Evolutionary conservation across 1,140 invertebrate genomes (phyloP), one percentile per base, ranked within the genome.

Genomic region (Battus philenor): DNA sequence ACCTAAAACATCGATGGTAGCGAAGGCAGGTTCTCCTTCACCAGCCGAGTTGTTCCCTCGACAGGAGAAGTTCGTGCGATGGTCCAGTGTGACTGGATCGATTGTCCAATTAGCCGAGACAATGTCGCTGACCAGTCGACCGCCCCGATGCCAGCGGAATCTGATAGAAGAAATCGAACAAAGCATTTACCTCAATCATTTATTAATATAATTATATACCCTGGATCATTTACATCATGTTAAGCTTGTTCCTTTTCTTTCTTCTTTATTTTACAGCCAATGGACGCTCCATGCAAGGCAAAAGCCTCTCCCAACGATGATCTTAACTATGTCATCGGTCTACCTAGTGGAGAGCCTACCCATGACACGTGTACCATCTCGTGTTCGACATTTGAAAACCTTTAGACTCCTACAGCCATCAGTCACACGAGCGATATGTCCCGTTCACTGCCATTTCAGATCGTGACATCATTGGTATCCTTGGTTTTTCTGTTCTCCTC

Each of bases 61-160:
- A 67, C 96, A 97, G 0, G 94, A 94, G 84, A 95, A 96, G 86
- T 95, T 96, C 53, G 93, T 92, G 29, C 93, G 88, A 16, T 93
- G 93, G 68, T 94, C 92, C 18, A 97, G 82, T 12, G 92, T 92
- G 2, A 95, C 93, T 0, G 93, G 91, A 32, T 93, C 90, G 34
- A 96, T 93, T 17, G 90, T 92, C 88, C 92, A 93, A 49, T 92
- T 90, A 30, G 90, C 87, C 5, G 91, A 89, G 18, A 91, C 91
- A 31, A 93, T 89, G 54, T 95, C 92, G 27, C 89, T 88, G 8
- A 96, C 87, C 1, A 90, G 86, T 32, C 93, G 89, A 4, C 89
- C 88, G 20, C 94, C 94, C 29, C 94, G 90, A 58, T 91, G 89
- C 95, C 95, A 97, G 32, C 91, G 90, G 83, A 90, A 95, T 50